These are phyloP conservation scores for Asobara japonica DNA, from an alignment of 1,140 invertebrate species.

Conservation along the genomic window DNA sequence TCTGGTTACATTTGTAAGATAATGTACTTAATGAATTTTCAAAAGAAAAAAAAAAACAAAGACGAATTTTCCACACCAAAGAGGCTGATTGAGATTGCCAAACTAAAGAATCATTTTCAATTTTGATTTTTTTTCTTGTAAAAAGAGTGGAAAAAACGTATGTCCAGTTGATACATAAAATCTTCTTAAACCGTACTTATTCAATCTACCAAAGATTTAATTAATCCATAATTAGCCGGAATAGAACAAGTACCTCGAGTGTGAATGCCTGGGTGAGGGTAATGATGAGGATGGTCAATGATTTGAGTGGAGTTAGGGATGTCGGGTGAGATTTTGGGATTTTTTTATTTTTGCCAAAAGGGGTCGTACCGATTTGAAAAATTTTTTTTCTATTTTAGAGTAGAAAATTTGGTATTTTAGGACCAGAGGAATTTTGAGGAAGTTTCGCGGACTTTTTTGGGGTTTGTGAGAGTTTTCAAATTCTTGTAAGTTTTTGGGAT, in stretches of 20 bases:
- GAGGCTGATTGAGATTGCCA: conserved; percentile 67
- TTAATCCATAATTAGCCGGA: conserved; percentile 43
- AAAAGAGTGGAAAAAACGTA: conserved; percentile 11
- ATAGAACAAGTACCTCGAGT: conserved; percentile 37
- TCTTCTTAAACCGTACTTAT: conserved; percentile 45
- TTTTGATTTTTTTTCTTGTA: conserved; percentile 45
- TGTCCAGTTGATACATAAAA: conserved; percentile 12
- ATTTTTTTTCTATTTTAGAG: too few species aligned
- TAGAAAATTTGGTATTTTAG: too few species aligned
- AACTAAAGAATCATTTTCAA: conserved; percentile 36
- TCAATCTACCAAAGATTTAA: conserved; percentile 45
- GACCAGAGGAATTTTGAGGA: too few species aligned
- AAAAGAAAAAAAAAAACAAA: conserved; percentile 38
- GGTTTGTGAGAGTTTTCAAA: too few species aligned
- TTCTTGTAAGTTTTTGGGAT: too few species aligned
- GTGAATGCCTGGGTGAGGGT: conserved; percentile 40
- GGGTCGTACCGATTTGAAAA: too few species aligned
- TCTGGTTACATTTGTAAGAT: background rate
- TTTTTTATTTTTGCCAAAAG: too few species aligned
- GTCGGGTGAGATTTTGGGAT: too few species aligned
- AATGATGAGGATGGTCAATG: conserved; percentile 34
- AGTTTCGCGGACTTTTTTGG: too few species aligned
- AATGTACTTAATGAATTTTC: too few species aligned
- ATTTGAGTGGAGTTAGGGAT: conserved; percentile 36
- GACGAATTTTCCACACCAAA: conserved; percentile 55